Evolutionary conservation across 2,797 vertebrate species (phyloP).

Genomic region (Lepidocolaptes lacrymiger): DNA sequence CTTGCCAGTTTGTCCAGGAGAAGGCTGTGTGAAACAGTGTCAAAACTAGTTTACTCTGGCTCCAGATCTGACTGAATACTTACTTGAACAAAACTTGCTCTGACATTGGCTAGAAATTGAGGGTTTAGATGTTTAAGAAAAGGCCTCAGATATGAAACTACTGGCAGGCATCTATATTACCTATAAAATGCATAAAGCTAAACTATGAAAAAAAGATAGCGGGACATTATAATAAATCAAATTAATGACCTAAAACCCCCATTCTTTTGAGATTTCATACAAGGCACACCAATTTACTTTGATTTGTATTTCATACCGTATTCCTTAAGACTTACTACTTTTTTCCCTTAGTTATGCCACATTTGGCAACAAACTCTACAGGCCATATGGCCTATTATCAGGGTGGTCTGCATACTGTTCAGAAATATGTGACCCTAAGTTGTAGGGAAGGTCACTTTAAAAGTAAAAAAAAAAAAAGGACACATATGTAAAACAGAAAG

Average conservation of each 20-base stretch:
- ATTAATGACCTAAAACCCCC: background rate
- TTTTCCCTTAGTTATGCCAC: background rate
- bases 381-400: background rate
- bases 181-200: background rate
- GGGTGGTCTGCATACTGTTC: background rate
- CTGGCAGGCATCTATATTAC: background rate
- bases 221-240: background rate
- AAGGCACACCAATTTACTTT: background rate
- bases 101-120: background rate
- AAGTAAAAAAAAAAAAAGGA: background rate
- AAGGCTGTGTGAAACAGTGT: background rate
- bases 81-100: background rate
- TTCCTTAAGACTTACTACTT: background rate
- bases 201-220: background rate
- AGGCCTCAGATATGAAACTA: background rate
- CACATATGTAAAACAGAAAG: background rate
- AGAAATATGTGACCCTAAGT: background rate
- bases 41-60: background rate
- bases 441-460: background rate
- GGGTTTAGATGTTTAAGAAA: background rate
- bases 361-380: background rate
- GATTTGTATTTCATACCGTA: background rate
- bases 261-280: background rate
- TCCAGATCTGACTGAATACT: background rate
- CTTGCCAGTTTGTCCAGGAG: background rate